These are phyloP conservation scores for Coluber constrictor DNA, from an alignment of 2,797 vertebrate species.

Conservation along the genomic window DNA sequence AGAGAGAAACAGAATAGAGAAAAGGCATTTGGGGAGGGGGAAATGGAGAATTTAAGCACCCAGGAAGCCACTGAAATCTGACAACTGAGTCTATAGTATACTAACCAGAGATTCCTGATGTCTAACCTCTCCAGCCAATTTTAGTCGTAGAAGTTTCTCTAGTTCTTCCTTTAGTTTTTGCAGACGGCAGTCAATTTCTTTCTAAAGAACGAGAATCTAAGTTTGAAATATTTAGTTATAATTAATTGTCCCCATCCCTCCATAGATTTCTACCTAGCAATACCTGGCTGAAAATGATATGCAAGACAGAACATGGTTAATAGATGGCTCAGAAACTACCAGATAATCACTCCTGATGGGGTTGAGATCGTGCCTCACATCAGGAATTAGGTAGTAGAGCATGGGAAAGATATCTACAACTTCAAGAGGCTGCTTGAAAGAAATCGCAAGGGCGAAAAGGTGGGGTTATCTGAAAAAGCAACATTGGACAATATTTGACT, in stretches of 20 bases:
- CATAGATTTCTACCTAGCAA: background rate
- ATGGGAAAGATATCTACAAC: background rate
- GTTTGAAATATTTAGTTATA: background rate
- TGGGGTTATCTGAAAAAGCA: background rate
- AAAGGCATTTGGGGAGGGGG: background rate
- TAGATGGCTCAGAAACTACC: background rate
- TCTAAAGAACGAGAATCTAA: constrained; percentile 3
- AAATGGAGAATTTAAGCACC: background rate
- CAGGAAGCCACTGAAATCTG: background rate
- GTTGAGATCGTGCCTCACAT: background rate
- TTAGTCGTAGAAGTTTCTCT: constrained; percentile 12
- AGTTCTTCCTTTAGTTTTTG: constrained; percentile 22
- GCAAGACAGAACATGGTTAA: background rate
- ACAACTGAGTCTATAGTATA: background rate
- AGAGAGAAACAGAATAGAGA: background rate
- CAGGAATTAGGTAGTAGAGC: background rate
- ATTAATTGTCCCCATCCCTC: background rate
- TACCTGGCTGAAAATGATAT: background rate
- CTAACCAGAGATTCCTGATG: constrained; percentile 28
- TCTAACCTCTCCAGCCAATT: constrained; percentile 13
- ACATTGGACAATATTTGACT: background rate
- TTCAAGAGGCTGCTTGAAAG: background rate
- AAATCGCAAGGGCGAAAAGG: background rate
- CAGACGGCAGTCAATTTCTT: constrained; percentile 10
- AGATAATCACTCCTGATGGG: background rate